Evolutionary conservation across 1,140 invertebrate species (phyloP).

Genomic region (Leptoteleia sp.): DNA sequence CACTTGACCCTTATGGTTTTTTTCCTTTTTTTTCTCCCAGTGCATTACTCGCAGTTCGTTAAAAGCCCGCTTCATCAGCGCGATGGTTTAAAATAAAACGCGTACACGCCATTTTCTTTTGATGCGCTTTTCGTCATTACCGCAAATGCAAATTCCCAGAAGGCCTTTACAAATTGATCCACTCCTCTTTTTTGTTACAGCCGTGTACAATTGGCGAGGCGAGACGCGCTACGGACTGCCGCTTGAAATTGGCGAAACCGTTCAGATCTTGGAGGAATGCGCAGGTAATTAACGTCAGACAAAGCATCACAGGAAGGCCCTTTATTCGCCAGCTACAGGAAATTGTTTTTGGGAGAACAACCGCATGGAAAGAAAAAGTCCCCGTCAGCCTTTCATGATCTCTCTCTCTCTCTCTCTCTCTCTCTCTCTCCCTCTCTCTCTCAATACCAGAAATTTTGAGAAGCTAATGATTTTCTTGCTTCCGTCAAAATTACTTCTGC

Average conservation of each 20-base stretch:
- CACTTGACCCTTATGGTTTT: too few species aligned
- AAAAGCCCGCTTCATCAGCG: constrained; percentile 25
- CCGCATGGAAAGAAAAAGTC: constrained; percentile 3
- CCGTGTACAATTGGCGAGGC: constrained; percentile 94
- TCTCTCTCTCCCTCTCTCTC: too few species aligned
- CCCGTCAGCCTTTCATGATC: too few species aligned
- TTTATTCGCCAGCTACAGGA: constrained; percentile 38
- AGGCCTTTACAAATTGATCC: constrained; percentile 31
- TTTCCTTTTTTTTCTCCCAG: too few species aligned
- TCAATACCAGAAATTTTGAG: too few species aligned
- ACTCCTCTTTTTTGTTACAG: constrained; percentile 85
- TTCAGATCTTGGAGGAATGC: constrained; percentile 95
- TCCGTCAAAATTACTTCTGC: too few species aligned
- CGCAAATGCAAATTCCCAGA: constrained; percentile 41
- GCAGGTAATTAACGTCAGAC: constrained; percentile 81
- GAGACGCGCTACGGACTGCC: constrained; percentile 90
- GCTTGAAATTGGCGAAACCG: constrained; percentile 93
- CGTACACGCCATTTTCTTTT: constrained; percentile 38
- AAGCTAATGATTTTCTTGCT: too few species aligned
- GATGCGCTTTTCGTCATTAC: constrained; percentile 35
- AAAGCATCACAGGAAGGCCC: constrained; percentile 20
- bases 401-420: too few species aligned
- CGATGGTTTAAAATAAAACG: constrained; percentile 11
- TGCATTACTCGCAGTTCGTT: constrained; percentile 11
- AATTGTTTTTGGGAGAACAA: too few species aligned